These are phyloP conservation scores for Drosophila merina DNA, from an alignment of 2,888 invertebrate species.

Conservation along the genomic window DNA sequence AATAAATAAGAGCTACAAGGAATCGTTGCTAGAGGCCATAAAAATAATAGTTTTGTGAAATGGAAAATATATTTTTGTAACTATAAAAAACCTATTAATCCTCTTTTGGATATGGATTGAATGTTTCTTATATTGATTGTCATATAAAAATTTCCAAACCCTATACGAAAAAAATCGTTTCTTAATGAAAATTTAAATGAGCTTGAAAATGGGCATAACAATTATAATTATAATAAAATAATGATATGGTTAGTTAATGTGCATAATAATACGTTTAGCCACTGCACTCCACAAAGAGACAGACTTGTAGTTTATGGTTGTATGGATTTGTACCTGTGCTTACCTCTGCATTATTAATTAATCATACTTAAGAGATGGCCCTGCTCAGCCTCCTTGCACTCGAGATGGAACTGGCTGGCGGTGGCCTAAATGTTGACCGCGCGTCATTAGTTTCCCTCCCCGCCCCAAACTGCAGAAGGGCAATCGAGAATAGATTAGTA, in stretches of 20 bases:
- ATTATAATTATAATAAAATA: slow-evolving; percentile 33
- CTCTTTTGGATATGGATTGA: not conserved
- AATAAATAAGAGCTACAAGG: no score
- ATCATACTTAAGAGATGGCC: slow-evolving; percentile 51
- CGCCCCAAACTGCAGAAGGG: slow-evolving; percentile 38
- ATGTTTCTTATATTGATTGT: not conserved
- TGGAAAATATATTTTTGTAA: no score
- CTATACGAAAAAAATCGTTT: not conserved
- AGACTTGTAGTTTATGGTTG: slow-evolving; percentile 2
- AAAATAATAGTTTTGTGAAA: no score
- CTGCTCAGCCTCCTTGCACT: slow-evolving; percentile 38
- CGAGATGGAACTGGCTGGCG: slow-evolving; percentile 24
- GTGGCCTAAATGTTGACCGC: slow-evolving; percentile 39
- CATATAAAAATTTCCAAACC: not conserved
- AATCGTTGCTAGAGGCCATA: no score
- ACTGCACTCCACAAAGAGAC: slow-evolving; percentile 6
- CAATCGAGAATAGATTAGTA: slow-evolving; percentile 81
- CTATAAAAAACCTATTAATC: not conserved
- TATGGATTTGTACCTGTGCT: slow-evolving; percentile 33
- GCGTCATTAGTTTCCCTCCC: slow-evolving; percentile 61
- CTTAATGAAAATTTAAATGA: slow-evolving; percentile 39
- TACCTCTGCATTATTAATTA: slow-evolving; percentile 45
- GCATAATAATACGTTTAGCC: slow-evolving; percentile 42
- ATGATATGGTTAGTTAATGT: slow-evolving; percentile 34
- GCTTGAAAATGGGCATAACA: slow-evolving; percentile 39